Percentiles rank a stretch among this genome's conserved stretches.
These are phyloP conservation scores for Sebastes nivosus DNA, from an alignment of 2,797 vertebrate genomes.

Conservation along the genomic window DNA sequence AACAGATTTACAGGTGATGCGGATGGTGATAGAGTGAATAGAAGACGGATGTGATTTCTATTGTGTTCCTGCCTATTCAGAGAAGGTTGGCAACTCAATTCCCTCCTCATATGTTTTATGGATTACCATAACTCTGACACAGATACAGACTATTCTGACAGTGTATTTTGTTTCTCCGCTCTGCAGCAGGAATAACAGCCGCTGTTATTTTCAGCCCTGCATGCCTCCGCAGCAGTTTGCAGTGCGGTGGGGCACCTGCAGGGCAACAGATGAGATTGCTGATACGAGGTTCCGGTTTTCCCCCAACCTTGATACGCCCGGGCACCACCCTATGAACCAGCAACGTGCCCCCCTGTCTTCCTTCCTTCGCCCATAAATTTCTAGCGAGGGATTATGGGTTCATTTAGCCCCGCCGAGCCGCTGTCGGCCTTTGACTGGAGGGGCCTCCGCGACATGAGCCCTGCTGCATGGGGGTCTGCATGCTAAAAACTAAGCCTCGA, in stretches of 20 bases:
- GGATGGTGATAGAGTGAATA: slow-evolving; percentile 4
- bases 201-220: slow-evolving; percentile 46
- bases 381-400: slow-evolving; percentile 47
- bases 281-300: slow-evolving; percentile 51
- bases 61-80: slow-evolving; percentile 20
- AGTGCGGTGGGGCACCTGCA: slow-evolving; percentile 49
- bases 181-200: slow-evolving; percentile 27
- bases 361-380: slow-evolving; percentile 28
- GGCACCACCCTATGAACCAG: slow-evolving; percentile 20
- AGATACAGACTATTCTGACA: slow-evolving; percentile 50
- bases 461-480: slow-evolving; percentile 40
- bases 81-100: slow-evolving; percentile 19
- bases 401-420: slow-evolving; percentile 24
- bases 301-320: slow-evolving; percentile 31
- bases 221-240: slow-evolving; percentile 35
- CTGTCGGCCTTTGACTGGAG: slow-evolving; percentile 35
- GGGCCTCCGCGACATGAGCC: slow-evolving; percentile 40
- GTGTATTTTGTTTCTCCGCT: slow-evolving; percentile 45
- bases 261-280: slow-evolving; percentile 67
- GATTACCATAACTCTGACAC: slow-evolving; percentile 54
- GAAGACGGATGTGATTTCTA: slow-evolving; percentile 34
- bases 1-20: slow-evolving; percentile 11
- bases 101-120: slow-evolving; percentile 54
- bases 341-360: not conserved
- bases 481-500: slow-evolving; percentile 60